Evolutionary conservation across 2,888 invertebrate genomes (phyloP), one percentile per base, ranked within the genome.

Genomic region (Atherix ibis): DNA sequence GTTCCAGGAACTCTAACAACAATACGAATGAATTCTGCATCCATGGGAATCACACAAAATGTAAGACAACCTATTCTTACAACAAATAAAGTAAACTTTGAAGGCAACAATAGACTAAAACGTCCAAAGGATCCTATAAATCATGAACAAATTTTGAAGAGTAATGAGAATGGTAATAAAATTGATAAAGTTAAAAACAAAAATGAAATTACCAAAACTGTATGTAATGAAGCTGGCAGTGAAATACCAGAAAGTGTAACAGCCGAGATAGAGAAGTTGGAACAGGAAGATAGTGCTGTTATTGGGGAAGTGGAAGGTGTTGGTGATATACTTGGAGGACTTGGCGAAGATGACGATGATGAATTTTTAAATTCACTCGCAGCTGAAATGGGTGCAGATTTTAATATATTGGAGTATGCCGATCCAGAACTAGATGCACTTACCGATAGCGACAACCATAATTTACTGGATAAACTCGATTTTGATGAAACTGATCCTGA

Each of bases 341-440:
- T 87, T 28, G 83, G 78, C 4, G 81, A 84, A 35, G 87, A 87
- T 44, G 88, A 89, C 50, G 89, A 89, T 51, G 89, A 89, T 50
- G 87, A 87, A 49, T 66, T 89, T 27, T 65, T 88, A 17, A 70
- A 70, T 44, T 71, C 71, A 2, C 52, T 72, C 26, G 64, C 68
- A 49, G 83, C 81, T n/a, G 85, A 85, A 63, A 83, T 89, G 68
- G 89, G 88, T 4, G 80, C 84, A 40, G 91, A 91, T 64, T 94
- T 94, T 62, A 92, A 94, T 58, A 89, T 94, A 49, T 63, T 94
- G 42, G 89, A 91, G 58, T 94, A 92, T 58, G 92, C 89, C 0
- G 92, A 94, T 66, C 88, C 92, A 0, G 91, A 91, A 60, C 64
- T 91, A 34, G 88, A 87, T 44, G 76, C 77, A 40, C 70, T 83